Conservation (phyloP, 2,797 vertebrate genomes). For the Lagodon rhomboides region DNA sequence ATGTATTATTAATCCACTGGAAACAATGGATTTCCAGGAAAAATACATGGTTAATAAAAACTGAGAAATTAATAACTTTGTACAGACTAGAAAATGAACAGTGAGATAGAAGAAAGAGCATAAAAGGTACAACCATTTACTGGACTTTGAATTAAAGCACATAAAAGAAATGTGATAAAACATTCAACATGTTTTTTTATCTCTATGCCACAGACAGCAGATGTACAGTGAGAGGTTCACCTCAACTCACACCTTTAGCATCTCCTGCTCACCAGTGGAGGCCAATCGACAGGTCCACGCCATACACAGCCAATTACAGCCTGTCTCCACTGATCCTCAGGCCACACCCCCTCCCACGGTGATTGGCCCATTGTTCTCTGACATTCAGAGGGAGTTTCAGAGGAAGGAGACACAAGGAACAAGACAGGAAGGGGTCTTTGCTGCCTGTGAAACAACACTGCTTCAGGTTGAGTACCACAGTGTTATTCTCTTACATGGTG, state of each 20-base stretch:
- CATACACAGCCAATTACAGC: slow-evolving; percentile 60
- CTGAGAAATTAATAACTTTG: too few relatives aligned
- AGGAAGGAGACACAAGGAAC: slow-evolving; percentile 32
- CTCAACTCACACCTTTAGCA: slow-evolving; percentile 64
- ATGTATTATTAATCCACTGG: too few relatives aligned
- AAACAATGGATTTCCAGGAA: too few relatives aligned
- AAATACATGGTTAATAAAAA: too few relatives aligned
- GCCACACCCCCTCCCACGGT: slow-evolving; percentile 45
- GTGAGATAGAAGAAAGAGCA: too few relatives aligned
- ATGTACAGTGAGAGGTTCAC: background rate
- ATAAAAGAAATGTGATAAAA: background rate
- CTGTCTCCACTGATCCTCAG: slow-evolving; percentile 34
- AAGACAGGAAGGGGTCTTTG: background rate
- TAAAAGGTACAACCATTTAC: too few relatives aligned
- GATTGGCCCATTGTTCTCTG: slow-evolving; percentile 45
- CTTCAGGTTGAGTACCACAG: slow-evolving; percentile 45
- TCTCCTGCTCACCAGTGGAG: slow-evolving; percentile 65
- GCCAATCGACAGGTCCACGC: slow-evolving; percentile 42
- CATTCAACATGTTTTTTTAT: too few relatives aligned
- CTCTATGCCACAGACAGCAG: slow-evolving; percentile 10
- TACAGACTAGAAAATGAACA: too few relatives aligned
- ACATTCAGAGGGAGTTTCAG: slow-evolving; percentile 68
- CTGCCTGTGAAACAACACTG: slow-evolving; percentile 20
- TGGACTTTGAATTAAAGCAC: too few relatives aligned
- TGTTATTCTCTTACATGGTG: background rate